Percentiles rank a stretch among this genome's conserved stretches.
Evolutionary conservation across 2,888 invertebrate genomes (phyloP).

Genomic region (Latrodectus hesperus): DNA sequence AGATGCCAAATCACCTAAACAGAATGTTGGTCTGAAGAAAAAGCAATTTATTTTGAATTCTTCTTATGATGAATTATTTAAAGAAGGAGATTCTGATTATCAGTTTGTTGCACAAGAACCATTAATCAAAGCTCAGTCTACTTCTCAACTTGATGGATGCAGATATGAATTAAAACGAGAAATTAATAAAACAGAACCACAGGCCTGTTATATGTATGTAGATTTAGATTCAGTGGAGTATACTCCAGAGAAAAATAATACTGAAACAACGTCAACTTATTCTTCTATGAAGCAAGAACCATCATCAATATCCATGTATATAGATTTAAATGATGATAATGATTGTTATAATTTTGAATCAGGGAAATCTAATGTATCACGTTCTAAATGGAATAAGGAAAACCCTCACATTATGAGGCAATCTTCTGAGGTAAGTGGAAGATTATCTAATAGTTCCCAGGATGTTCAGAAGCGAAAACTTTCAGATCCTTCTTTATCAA

Average conservation of each 20-base stretch:
- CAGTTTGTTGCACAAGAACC: slow-evolving; percentile 24
- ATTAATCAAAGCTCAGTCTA: slow-evolving; percentile 55
- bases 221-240: slow-evolving; percentile 64
- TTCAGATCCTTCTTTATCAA: slow-evolving; percentile 48
- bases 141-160: slow-evolving; percentile 46
- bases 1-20: slow-evolving; percentile 57
- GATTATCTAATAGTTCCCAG: background rate
- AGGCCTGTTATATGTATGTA: slow-evolving; percentile 69
- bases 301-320: slow-evolving; percentile 67
- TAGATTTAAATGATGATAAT: slow-evolving; percentile 64
- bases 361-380: slow-evolving; percentile 4
- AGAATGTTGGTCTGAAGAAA: background rate
- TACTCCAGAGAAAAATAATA: slow-evolving; percentile 12
- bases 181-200: slow-evolving; percentile 33
- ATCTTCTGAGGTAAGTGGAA: background rate
- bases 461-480: slow-evolving; percentile 40
- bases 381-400: background rate
- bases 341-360: background rate
- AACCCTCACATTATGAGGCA: background rate
- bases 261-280: slow-evolving; percentile 12
- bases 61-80: slow-evolving; percentile 56
- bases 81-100: slow-evolving; percentile 21
- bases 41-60: slow-evolving; percentile 26
- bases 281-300: slow-evolving; percentile 35
- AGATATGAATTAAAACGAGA: slow-evolving; percentile 13